Evolutionary conservation across 2,888 invertebrate species (phyloP).

Genomic region (Sphinx pinastri): DNA sequence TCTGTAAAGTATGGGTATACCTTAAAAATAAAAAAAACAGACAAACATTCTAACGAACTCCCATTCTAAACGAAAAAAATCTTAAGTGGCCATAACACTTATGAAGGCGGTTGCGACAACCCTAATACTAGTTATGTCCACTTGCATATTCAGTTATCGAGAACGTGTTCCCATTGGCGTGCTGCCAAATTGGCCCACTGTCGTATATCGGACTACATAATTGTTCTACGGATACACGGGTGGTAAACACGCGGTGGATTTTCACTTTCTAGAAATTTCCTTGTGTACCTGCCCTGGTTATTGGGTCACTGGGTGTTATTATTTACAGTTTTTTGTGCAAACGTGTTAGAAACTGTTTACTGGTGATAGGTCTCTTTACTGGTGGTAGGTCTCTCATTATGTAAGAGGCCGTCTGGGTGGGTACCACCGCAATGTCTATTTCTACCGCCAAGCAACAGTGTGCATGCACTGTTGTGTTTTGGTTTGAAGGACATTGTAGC

Average conservation of each 20-base stretch:
- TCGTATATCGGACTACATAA: constrained; percentile 48
- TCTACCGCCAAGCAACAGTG: too few relatives aligned
- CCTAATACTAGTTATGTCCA: constrained; percentile 42
- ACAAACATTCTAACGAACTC: too few relatives aligned
- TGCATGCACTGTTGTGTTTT: too few relatives aligned
- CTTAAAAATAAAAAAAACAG: too few relatives aligned
- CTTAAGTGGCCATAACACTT: not conserved
- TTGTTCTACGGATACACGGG: constrained; percentile 46
- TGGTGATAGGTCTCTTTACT: too few relatives aligned
- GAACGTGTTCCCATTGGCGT: constrained; percentile 67
- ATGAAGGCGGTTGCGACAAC: constrained; percentile 16
- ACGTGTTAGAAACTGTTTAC: too few relatives aligned
- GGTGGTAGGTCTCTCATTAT: too few relatives aligned
- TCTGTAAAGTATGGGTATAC: too few relatives aligned
- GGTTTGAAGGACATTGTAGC: too few relatives aligned
- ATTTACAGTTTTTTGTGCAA: not conserved
- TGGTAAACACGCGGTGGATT: constrained; percentile 40
- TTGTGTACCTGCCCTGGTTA: constrained; percentile 9
- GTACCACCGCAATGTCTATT: too few relatives aligned
- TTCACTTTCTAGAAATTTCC: constrained; percentile 34
- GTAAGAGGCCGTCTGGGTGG: too few relatives aligned
- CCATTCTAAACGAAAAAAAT: not conserved
- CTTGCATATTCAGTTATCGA: constrained; percentile 75
- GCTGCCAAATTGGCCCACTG: constrained; percentile 67
- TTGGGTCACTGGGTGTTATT: constrained; percentile 5